Base-by-base conservation (phyloP, 2,797 vertebrate genomes). In the Botia kubotai region DNA sequence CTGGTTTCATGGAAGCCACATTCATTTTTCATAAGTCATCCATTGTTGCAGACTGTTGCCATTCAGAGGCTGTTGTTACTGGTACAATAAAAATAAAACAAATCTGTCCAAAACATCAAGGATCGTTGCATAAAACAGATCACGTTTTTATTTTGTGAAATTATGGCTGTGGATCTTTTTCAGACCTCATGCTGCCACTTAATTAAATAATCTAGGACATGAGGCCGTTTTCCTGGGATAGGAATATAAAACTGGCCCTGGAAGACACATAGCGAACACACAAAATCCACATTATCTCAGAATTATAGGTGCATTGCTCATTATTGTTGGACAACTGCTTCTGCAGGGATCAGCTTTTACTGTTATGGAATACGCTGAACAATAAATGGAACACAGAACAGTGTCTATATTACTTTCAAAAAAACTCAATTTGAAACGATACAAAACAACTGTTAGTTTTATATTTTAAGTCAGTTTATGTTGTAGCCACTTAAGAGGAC, bases 21-120 rank as follows among this genome's bases (percentile, higher is more conserved):
- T 88, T 81, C 77, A 83, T 84, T 85, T 89, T 87, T 86, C 86
- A 89, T 88, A 82, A 85, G 29, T 50, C 21, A 13, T 86, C 88
- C 84, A 89, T 87, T 83, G 67, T 70, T 85, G 72, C 17, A 72
- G 80, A 85, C 69, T 80, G 58, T 8, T 76, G 21, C 26, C 48
- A 75, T 81, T 84, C 58, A 26, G 11, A 53, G 72, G 39, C 57
- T 68, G 21, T 63, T 46, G 19, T 75, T 63, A 69, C 4, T 48
- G 26, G 19, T 16, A 13, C 21, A 23, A 58, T 62, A 50, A n/a
- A 48, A 19, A 53, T 16, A 57, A 17, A 2, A 8, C 29, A 57
- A 69, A 36, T 6, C 0, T 0, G 65, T 29, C 57, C 2, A 23
- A 63, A 26, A 70, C 21, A 55, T 13, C 21, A 81, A 17, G 11